Base-by-base conservation (phyloP, 2,888 invertebrate genomes). In the Ophion slaviceki region DNA sequence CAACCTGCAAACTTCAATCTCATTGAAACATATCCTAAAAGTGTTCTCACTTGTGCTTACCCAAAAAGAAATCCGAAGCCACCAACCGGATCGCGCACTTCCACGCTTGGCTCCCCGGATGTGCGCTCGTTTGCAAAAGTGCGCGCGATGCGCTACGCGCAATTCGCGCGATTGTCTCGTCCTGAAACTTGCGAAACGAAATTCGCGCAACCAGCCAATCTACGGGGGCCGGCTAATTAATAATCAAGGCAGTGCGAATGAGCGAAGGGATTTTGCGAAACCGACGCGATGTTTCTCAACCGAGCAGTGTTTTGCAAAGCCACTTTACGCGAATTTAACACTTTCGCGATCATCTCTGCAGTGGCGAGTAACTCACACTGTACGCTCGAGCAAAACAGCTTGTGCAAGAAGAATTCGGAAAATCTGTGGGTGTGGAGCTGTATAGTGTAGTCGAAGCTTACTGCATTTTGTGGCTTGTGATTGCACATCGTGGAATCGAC, bases 211-310 rank as follows among this genome's bases (percentile, higher is more conserved):
- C 40, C 40, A 14, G 47, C 28, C 75, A 62, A 72, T 67, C 36
- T 20, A 57, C 47, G 61, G 70, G n/a, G 4, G 14, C 64, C 62
- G 68, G 62, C 79, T 84, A 84, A 84, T 84, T 84, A 70, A 84
- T 84, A 84, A 84, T 75, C 83, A 79, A 79, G 83, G n/a, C 53
- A 57, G n/a, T 45, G 53, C 17, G 74, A 84, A 79, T 70, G 68
- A 84, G 79, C 53, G 62, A 79, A 70, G 75, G 40, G 62, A 74
- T 68, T 79, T 74, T 70, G 66, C 47, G 64, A 75, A 70, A 64
- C 36, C 74, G 74, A 78, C 36, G 72, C 72, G 79, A 74, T 67
- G 20, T 53, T 28, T 64, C 64, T 36, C 32, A 61, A 74, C 72
- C n/a, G 32, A 20, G 57, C 53, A 36, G 20, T 45, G 17, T 75